Conservation (phyloP, 2,113 vertebrate genomes). For the Candoia aspera region DNA sequence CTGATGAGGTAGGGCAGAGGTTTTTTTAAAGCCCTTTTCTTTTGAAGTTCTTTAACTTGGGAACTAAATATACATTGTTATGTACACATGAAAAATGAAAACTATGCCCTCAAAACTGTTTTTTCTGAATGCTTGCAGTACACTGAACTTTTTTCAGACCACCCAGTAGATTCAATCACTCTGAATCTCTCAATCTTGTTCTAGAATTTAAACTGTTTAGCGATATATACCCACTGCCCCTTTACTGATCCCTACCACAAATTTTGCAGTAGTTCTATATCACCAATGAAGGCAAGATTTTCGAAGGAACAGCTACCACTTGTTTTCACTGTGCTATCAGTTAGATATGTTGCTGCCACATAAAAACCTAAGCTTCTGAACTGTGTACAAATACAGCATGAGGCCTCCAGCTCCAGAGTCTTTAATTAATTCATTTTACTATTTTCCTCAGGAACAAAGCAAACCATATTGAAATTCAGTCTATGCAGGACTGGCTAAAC, state of each 20-base stretch:
- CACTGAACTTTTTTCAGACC: not conserved
- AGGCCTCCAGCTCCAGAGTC: not conserved
- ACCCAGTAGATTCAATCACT: not conserved
- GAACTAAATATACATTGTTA: not conserved
- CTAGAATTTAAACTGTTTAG: not conserved
- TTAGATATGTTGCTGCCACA: not conserved
- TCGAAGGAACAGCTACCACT: not conserved
- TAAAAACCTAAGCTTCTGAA: rapidly evolving
- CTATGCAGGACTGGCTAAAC: slow-evolving; percentile 9
- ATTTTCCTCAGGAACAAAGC: not conserved
- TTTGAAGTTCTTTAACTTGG: not conserved
- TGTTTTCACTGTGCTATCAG: not conserved
- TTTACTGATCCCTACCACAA: not conserved
- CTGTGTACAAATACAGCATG: not conserved
- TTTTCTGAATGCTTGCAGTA: not conserved
- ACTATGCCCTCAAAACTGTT: not conserved
- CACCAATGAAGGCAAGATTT: not conserved
- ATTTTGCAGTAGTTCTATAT: not conserved
- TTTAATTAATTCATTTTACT: not conserved
- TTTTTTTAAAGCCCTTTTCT: not conserved
- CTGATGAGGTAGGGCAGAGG: not conserved
- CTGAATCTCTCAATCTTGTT: not conserved
- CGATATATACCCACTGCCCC: not conserved
- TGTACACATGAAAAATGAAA: not conserved
- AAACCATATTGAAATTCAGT: slow-evolving; percentile 5